A percentile compares a stretch with the other conserved stretches of the same genome.
These are phyloP conservation scores for Montipora capitata DNA, from an alignment of 92 coral and sea anemone species.

Conservation along the genomic window DNA sequence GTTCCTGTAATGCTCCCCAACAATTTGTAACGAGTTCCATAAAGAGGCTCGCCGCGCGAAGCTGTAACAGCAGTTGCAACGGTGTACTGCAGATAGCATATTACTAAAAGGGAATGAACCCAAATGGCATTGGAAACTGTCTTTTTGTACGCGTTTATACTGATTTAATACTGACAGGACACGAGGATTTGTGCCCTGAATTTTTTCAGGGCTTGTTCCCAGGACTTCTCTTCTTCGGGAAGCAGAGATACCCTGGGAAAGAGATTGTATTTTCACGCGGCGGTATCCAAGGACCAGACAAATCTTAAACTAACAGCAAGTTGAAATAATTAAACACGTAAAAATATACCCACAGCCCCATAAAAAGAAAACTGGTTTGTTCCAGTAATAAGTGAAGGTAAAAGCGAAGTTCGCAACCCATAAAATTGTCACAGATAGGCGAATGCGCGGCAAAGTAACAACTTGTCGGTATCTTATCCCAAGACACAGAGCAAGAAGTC, in stretches of 20 bases:
- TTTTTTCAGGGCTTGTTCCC: too few relatives aligned
- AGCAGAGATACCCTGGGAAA: too few relatives aligned
- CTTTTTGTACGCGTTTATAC: background rate
- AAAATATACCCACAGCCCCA: background rate
- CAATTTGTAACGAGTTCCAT: background rate
- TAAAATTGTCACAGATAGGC: background rate
- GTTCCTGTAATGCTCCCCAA: background rate
- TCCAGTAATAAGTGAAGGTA: background rate
- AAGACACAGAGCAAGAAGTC: too few relatives aligned
- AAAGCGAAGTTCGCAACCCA: background rate
- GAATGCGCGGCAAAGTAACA: slow-evolving; percentile 20
- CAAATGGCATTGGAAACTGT: background rate
- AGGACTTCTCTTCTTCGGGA: too few relatives aligned
- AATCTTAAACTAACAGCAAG: background rate
- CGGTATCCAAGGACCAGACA: background rate
- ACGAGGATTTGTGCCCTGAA: too few relatives aligned
- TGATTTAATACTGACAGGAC: background rate
- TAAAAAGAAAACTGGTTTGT: background rate
- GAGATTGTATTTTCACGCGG: background rate
- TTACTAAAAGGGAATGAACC: background rate
- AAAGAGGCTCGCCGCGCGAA: background rate
- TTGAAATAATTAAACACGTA: background rate
- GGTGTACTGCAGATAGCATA: background rate
- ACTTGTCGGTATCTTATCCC: slow-evolving; percentile 21
- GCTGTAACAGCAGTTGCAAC: background rate